Evolutionary conservation across 2,888 invertebrate species (phyloP).

Genomic region (Macaria liturata): DNA sequence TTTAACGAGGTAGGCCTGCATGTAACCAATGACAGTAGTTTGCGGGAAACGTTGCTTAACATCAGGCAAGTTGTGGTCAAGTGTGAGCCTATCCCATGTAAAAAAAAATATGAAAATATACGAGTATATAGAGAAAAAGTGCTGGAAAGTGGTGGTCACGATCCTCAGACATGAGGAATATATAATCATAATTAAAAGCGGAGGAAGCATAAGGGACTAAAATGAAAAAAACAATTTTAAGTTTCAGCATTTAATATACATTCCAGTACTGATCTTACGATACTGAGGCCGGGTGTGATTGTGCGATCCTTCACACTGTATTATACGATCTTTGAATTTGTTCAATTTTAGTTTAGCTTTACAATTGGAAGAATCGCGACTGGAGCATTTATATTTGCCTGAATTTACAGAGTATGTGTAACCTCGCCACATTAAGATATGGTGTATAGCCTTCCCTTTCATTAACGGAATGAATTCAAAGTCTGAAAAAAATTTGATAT

Average conservation of each 20-base stretch:
- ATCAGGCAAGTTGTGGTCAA: too few relatives aligned
- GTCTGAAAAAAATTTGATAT: not conserved
- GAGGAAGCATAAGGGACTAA: too few relatives aligned
- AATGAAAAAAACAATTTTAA: too few relatives aligned
- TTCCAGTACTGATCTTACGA: not conserved
- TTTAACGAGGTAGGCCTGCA: too few relatives aligned
- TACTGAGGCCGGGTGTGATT: not conserved
- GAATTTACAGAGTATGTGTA: conserved; percentile 40
- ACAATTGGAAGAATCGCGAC: not conserved
- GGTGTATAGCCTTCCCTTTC: conserved; percentile 20
- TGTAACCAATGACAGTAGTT: too few relatives aligned
- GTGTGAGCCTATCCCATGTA: too few relatives aligned
- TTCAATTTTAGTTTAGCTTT: not conserved
- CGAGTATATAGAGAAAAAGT: too few relatives aligned
- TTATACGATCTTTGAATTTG: not conserved
- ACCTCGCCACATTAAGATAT: conserved; percentile 35
- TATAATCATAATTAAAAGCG: too few relatives aligned
- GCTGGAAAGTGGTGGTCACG: too few relatives aligned
- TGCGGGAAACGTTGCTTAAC: too few relatives aligned
- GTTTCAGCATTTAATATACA: not conserved
- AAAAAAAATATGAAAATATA: too few relatives aligned
- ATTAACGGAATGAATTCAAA: conserved; percentile 2
- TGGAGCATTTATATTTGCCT: conserved; percentile 11
- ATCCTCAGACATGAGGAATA: too few relatives aligned
- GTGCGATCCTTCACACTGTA: not conserved